Conservation (phyloP, 2,113 vertebrate genomes). For the Lipophrys pholis region DNA sequence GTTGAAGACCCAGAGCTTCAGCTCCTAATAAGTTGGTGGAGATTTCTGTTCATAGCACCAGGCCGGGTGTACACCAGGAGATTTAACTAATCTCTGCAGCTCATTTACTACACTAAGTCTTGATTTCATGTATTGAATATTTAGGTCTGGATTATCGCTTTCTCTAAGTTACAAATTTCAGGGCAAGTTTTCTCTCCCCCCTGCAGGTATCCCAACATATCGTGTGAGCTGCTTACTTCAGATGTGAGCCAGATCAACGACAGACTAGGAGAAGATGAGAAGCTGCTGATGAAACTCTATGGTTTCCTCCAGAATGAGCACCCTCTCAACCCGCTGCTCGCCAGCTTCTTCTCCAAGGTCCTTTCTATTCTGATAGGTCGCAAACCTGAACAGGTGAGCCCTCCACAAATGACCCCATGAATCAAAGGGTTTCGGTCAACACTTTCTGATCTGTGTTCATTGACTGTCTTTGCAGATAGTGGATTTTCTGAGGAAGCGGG, state of each 20-base stretch:
- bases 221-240: conserved; percentile 97
- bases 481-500: conserved; percentile 94
- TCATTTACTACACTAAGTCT: too few relatives aligned
- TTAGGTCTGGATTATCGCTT: too few relatives aligned
- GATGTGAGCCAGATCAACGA: conserved; percentile 98
- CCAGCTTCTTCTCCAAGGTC: conserved; percentile 99
- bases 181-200: neutral
- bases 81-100: too few relatives aligned
- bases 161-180: too few relatives aligned
- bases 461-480: conserved; percentile 87
- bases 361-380: conserved; percentile 98
- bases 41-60: too few relatives aligned
- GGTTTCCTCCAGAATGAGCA: conserved; percentile 94
- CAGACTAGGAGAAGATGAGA: conserved; percentile 94
- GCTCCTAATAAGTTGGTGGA: too few relatives aligned
- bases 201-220: conserved; percentile 96
- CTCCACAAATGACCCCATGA: neutral
- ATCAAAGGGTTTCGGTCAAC: too few relatives aligned
- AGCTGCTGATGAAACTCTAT: conserved; percentile 93
- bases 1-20: too few relatives aligned
- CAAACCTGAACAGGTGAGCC: conserved; percentile 95
- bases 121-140: too few relatives aligned
- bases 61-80: too few relatives aligned
- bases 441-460: neutral
- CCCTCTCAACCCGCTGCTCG: conserved; percentile 94